phyloP scores from a whole-genome alignment of 2,113 vertebrate genomes.

The Hippocampus abdominalis region DNA sequence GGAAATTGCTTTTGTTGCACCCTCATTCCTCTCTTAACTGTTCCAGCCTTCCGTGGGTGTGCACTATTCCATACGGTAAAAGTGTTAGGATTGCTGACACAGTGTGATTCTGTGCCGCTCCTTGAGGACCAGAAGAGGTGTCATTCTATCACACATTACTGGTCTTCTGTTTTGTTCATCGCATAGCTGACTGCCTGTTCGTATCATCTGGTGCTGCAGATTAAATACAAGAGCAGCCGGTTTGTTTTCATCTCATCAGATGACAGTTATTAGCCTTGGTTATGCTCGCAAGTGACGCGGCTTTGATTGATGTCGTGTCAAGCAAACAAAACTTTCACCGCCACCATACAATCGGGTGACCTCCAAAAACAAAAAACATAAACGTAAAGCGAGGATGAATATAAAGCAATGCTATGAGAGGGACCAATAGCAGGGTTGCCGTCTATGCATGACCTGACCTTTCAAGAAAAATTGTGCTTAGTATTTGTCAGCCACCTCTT shows the following conservation, averaged over 20 bases:
- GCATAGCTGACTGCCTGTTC: slow-evolving; percentile 31
- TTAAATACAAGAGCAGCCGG: slow-evolving; percentile 24
- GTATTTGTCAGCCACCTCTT: slow-evolving; percentile 41
- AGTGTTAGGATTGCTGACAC: slow-evolving; percentile 54
- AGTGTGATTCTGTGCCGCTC: slow-evolving; percentile 36
- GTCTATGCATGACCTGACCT: slow-evolving; percentile 76
- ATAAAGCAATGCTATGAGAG: slow-evolving; percentile 58
- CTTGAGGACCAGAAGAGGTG: slow-evolving; percentile 47
- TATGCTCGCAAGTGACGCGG: slow-evolving; percentile 11
- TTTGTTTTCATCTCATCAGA: slow-evolving; percentile 39
- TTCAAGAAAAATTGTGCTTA: slow-evolving; percentile 74
- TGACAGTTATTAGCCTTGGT: slow-evolving; percentile 35
- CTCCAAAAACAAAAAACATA: slow-evolving; percentile 41
- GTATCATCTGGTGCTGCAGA: slow-evolving; percentile 28
- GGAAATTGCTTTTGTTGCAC: slow-evolving; percentile 63
- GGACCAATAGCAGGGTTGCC: slow-evolving; percentile 69
- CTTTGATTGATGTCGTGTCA: slow-evolving; percentile 51
- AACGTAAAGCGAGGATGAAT: slow-evolving; percentile 54
- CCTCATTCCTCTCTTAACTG: slow-evolving; percentile 43
- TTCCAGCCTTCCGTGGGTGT: slow-evolving; percentile 29
- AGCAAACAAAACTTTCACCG: slow-evolving; percentile 22
- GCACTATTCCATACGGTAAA: slow-evolving; percentile 12
- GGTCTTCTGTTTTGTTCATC: slow-evolving; percentile 47
- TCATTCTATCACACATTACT: slow-evolving; percentile 38
- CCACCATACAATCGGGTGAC: slow-evolving; percentile 32